These are phyloP conservation scores for Oncorhynchus masou DNA, from an alignment of 2,113 vertebrate genomes.

Conservation along the genomic window DNA sequence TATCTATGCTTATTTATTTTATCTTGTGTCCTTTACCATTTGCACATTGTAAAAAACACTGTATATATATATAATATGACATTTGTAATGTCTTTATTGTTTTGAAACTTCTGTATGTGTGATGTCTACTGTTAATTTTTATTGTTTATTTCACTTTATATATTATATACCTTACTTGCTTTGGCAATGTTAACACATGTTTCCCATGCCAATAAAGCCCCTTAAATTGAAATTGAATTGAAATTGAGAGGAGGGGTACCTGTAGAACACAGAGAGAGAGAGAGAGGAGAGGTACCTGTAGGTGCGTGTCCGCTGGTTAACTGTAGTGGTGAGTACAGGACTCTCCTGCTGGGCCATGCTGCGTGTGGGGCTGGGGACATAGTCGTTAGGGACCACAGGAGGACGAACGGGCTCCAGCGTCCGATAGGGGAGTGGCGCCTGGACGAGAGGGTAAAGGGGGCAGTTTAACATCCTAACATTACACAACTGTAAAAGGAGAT, in stretches of 20 bases:
- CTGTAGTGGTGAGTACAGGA: slow-evolving; percentile 90
- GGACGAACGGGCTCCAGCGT: slow-evolving; percentile 95
- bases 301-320: slow-evolving; percentile 92
- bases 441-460: slow-evolving; percentile 26
- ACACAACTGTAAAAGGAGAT: slow-evolving; percentile 20
- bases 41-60: too few species aligned
- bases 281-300: slow-evolving; percentile 83
- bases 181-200: too few species aligned
- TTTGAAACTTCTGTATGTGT: too few species aligned
- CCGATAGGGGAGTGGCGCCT: slow-evolving; percentile 96
- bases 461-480: neutral
- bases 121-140: too few species aligned
- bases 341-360: slow-evolving; percentile 83
- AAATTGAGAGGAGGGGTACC: neutral
- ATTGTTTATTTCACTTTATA: too few species aligned
- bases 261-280: neutral
- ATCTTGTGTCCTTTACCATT: too few species aligned
- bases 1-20: too few species aligned
- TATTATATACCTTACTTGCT: too few species aligned
- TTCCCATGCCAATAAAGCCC: too few species aligned
- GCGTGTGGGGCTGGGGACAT: slow-evolving; percentile 91
- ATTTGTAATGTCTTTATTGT: too few species aligned
- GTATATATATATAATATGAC: too few species aligned
- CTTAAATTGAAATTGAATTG: too few species aligned
- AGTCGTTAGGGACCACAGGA: slow-evolving; percentile 96